phyloP scores from a whole-genome alignment of 1,140 invertebrate genomes.

The Drosophila seguyi region DNA sequence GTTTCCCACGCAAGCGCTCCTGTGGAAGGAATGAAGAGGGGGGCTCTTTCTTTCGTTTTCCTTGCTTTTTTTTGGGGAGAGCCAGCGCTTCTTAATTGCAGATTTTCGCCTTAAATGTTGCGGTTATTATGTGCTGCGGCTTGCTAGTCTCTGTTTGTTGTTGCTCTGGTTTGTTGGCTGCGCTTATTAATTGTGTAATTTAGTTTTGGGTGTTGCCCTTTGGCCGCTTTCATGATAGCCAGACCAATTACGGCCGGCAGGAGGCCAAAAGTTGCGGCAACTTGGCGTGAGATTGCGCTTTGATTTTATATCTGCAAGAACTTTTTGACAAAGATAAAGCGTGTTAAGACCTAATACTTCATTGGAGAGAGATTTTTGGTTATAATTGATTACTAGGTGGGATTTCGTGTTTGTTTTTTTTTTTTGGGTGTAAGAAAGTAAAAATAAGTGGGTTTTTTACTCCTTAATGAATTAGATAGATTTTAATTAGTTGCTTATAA shows the following conservation, averaged over 20 bases:
- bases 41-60: slow-evolving; percentile 1
- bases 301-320: slow-evolving; percentile 22
- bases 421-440: neutral
- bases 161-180: slow-evolving; percentile 39
- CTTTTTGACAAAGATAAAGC: slow-evolving; percentile 24
- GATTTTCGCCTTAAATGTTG: slow-evolving; percentile 71
- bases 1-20: slow-evolving; percentile 58
- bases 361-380: neutral
- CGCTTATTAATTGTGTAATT: slow-evolving; percentile 80
- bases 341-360: neutral
- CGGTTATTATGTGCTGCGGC: slow-evolving; percentile 59
- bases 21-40: neutral
- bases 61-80: slow-evolving; percentile 8
- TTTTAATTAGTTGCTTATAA: no score
- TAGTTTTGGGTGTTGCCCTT: slow-evolving; percentile 57
- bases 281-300: slow-evolving; percentile 20
- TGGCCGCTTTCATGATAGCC: slow-evolving; percentile 56
- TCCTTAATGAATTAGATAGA: no score
- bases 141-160: slow-evolving; percentile 14
- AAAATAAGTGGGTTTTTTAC: neutral
- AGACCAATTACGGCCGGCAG: slow-evolving; percentile 26
- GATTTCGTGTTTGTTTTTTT: no score
- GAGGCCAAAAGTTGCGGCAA: slow-evolving; percentile 50
- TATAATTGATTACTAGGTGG: neutral
- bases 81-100: slow-evolving; percentile 63